Conservation (phyloP, 2,888 invertebrate species). For the Lycaena phlaeas region DNA sequence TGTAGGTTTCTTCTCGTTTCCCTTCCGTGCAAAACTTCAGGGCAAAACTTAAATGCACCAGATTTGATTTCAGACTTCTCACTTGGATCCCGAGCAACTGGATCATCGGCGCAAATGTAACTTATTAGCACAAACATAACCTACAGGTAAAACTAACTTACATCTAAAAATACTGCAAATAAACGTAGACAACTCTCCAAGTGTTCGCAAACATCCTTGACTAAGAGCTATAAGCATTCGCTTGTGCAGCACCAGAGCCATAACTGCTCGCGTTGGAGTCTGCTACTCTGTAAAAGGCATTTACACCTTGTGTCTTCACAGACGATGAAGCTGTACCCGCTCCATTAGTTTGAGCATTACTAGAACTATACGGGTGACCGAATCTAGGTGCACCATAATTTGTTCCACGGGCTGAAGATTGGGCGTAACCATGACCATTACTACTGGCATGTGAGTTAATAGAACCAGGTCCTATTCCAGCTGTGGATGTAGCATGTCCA, state of each 20-base stretch:
- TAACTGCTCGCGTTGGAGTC: slow-evolving; percentile 41
- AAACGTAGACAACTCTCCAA: slow-evolving; percentile 67
- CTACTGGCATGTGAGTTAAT: slow-evolving; percentile 4
- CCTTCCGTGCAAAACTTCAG: too few species aligned
- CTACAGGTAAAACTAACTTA: background rate
- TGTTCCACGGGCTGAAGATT: slow-evolving; percentile 12
- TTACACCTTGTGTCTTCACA: slow-evolving; percentile 36
- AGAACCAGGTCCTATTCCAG: slow-evolving; percentile 22
- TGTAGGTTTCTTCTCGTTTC: too few species aligned
- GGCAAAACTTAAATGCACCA: too few species aligned
- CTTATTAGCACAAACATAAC: too few species aligned
- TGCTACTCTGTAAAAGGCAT: slow-evolving; percentile 36
- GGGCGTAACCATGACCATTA: background rate
- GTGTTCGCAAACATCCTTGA: slow-evolving; percentile 33
- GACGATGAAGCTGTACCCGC: slow-evolving; percentile 40
- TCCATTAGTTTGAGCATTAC: slow-evolving; percentile 40
- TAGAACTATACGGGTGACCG: slow-evolving; percentile 20
- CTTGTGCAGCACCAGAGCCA: slow-evolving; percentile 40
- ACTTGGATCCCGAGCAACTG: too few species aligned
- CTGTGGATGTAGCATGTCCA: slow-evolving; percentile 29
- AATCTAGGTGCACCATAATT: slow-evolving; percentile 20
- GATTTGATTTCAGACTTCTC: too few species aligned
- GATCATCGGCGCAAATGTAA: too few species aligned
- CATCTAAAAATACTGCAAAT: slow-evolving; percentile 34
- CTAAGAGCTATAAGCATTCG: slow-evolving; percentile 31